phyloP scores from a whole-genome alignment of 1,140 invertebrate genomes.

The Globodera rostochiensis region DNA sequence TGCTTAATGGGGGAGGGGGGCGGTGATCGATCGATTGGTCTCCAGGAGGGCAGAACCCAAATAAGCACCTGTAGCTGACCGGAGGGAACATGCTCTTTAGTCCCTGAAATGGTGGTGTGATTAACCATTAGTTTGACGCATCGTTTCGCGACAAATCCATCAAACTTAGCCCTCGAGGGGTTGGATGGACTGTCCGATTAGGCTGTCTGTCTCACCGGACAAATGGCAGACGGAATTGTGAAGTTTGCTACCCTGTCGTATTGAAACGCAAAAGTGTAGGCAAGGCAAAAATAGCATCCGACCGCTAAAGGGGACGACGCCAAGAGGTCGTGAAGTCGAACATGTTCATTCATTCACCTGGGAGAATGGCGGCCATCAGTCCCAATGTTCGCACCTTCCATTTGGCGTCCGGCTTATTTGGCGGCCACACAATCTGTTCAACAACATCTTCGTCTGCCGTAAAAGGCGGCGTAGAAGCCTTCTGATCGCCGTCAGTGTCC shows the following conservation, averaged over 20 bases:
- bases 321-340: background rate
- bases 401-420: slow-evolving; percentile 23
- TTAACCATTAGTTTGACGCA: too few relatives aligned
- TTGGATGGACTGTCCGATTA: too few relatives aligned
- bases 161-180: too few relatives aligned
- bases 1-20: background rate
- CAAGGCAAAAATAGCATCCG: slow-evolving; percentile 28
- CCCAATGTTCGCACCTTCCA: slow-evolving; percentile 25
- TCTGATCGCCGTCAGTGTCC: background rate
- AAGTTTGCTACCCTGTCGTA: slow-evolving; percentile 20
- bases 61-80: slow-evolving; percentile 25
- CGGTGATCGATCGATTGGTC: background rate
- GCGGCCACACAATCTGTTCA: slow-evolving; percentile 2
- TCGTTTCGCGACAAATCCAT: too few relatives aligned
- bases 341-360: slow-evolving; percentile 18
- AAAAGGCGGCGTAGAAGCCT: slow-evolving; percentile 5
- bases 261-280: slow-evolving; percentile 24
- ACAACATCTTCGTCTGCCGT: background rate
- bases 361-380: slow-evolving; percentile 23
- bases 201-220: background rate
- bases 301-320: slow-evolving; percentile 8
- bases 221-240: slow-evolving; percentile 22
- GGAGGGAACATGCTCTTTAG: slow-evolving; percentile 31
- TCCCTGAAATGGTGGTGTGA: slow-evolving; percentile 1
- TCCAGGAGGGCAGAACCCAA: background rate